phyloP scores from a whole-genome alignment of 2,797 vertebrate species.

The Oreochromis grahami region DNA sequence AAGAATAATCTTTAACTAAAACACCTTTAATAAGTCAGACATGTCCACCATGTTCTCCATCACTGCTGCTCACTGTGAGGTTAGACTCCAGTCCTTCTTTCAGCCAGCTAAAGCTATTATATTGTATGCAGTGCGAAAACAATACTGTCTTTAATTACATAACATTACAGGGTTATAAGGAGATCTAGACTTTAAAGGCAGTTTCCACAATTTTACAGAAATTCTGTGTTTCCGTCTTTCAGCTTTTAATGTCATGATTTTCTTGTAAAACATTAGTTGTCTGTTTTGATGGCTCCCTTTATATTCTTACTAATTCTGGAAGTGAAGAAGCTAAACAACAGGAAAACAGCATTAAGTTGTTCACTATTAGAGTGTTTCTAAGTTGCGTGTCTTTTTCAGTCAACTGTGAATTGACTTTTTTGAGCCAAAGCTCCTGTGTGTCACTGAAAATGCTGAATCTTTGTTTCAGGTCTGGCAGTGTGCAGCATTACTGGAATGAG shows the following conservation, averaged over 20 bases:
- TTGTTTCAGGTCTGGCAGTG: conserved; percentile 89
- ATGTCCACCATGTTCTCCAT: neutral
- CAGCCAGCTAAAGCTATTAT: neutral
- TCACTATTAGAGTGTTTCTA: neutral
- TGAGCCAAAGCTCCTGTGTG: neutral
- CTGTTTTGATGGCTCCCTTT: neutral
- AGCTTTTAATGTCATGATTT: neutral
- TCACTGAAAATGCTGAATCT: neutral
- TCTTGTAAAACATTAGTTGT: neutral
- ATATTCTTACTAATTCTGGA: neutral
- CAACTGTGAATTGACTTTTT: neutral
- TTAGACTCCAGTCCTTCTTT: neutral
- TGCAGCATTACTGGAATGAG: conserved; percentile 96
- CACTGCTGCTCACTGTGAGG: neutral
- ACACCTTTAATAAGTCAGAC: neutral
- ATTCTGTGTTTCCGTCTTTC: neutral
- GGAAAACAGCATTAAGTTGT: neutral
- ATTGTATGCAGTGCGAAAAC: neutral
- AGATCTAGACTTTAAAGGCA: neutral
- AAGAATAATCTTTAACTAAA: neutral
- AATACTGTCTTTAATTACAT: neutral
- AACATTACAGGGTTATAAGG: neutral
- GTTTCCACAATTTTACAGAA: neutral
- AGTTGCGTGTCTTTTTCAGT: neutral
- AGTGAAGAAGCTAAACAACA: neutral